Evolutionary conservation across 2,113 vertebrate species (phyloP), one percentile per base, ranked within the genome.

Genomic region (Eulemur rufifrons): DNA sequence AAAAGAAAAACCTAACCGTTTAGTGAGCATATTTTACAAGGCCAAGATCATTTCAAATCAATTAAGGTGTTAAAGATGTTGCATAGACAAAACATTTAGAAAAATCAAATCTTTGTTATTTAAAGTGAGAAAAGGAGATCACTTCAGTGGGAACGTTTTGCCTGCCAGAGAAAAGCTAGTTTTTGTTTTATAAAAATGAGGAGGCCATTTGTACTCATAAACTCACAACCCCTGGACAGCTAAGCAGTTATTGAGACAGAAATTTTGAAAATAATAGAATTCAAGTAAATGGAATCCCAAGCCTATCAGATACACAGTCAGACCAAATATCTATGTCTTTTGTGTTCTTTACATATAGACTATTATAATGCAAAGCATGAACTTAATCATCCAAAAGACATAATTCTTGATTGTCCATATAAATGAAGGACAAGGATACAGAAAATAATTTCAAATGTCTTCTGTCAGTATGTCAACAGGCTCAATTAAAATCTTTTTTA

Each of bases 11-110:
- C 6, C 25, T 88, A 34, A 12, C 68, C 20, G 10, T 91, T 90
- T 64, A 87, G 76, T 25, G 68, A 61, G 47, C 29, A 63, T 12
- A 68, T 54, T 18, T 47, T 91, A 82, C 66, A 93, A 96, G 86
- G 80, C 4, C 34, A 97, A 94, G 42, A 89, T 34, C 61, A 78
- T 42, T 88, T 97, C 52, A 96, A 88, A 54, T 93, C 89, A 88
- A 71, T 94, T 97, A 93, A 97, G 84, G n/a, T 94, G 69, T 97
- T 96, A 97, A 96, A 97, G 88, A 91, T 95, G 59, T 95, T 92
- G 64, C 86, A 81, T 68, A 95, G 86, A 88, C 92, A 95, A 96
- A 95, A 87, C 81, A 94, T 95, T 95, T 63, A 84, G 50, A 94
- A 93, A 89, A 97, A 83, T 47, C 42, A 54, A 89, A 66, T 95